Percentiles rank a stretch among this genome's conserved stretches.
Evolutionary conservation across 2,888 invertebrate species (phyloP).

Genomic region (Trissolcus brochymenae): DNA sequence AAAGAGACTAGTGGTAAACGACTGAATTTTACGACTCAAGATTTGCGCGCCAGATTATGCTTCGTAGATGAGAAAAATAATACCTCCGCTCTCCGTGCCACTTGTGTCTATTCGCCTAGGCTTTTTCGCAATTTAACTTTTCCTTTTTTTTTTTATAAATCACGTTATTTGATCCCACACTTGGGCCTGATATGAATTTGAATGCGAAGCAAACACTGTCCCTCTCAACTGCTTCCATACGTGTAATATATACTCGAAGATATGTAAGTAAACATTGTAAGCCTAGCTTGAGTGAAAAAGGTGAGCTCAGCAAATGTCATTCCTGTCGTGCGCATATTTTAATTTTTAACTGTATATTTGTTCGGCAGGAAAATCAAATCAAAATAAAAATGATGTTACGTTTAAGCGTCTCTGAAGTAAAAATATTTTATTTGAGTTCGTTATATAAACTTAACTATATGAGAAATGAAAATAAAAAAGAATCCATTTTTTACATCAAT

Average conservation of each 20-base stretch:
- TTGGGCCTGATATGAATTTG: conserved; percentile 31
- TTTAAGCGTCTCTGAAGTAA: no score
- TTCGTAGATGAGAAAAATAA: conserved; percentile 25
- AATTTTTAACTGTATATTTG: conserved; percentile 48
- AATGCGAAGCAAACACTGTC: conserved; percentile 64
- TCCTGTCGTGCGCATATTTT: conserved; percentile 37
- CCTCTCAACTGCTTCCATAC: conserved; percentile 63
- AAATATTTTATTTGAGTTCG: no score
- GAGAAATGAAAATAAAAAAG: no score
- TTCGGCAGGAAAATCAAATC: conserved; percentile 24
- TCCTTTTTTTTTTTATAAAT: conserved; percentile 9
- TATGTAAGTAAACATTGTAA: conserved; percentile 71
- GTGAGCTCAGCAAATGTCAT: conserved; percentile 69
- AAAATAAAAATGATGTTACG: conserved; percentile 13
- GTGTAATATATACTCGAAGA: conserved; percentile 67
- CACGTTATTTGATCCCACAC: conserved; percentile 26
- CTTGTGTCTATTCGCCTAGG: neutral
- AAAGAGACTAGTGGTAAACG: conserved; percentile 55
- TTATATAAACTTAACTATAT: no score
- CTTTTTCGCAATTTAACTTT: conserved; percentile 1
- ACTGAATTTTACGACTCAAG: conserved; percentile 43
- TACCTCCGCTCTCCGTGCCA: neutral
- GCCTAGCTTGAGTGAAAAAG: conserved; percentile 68
- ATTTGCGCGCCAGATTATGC: conserved; percentile 18
- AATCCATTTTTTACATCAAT: no score